Conservation (phyloP, 2,113 vertebrate genomes). For the Blennius ocellaris region DNA sequence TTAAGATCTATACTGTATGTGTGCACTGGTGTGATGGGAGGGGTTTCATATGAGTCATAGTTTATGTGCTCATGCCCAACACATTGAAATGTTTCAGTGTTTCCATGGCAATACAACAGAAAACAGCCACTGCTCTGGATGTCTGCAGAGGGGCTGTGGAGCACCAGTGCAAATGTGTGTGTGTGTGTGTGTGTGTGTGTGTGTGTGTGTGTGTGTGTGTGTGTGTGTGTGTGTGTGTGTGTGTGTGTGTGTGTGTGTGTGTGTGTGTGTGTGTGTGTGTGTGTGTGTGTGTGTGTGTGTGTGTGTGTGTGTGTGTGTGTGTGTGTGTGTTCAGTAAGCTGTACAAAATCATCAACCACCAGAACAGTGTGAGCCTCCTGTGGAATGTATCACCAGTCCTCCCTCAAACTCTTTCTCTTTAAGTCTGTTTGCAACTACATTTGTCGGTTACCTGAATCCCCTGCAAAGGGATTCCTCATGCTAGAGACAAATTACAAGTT, state of each 20-base stretch:
- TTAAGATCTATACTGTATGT: constrained; percentile 10
- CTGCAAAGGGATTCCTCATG: background rate
- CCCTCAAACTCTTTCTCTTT: constrained; percentile 6
- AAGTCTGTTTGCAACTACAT: background rate
- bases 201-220: constrained; percentile 22
- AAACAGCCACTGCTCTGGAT: constrained; percentile 68
- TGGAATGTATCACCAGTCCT: constrained; percentile 55
- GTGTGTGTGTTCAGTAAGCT: constrained; percentile 17
- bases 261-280: constrained; percentile 21
- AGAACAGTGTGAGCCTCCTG: constrained; percentile 50
- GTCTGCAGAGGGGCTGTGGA: constrained; percentile 25
- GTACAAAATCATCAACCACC: constrained; percentile 61
- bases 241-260: constrained; percentile 21
- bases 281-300: constrained; percentile 19
- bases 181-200: constrained; percentile 16
- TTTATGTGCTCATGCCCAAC: constrained; percentile 73
- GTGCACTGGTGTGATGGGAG: constrained; percentile 57
- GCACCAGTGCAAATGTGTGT: constrained; percentile 25
- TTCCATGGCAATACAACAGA: constrained; percentile 72
- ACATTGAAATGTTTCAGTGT: constrained; percentile 82
- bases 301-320: constrained; percentile 23
- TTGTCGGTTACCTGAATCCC: too few relatives aligned
- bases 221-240: constrained; percentile 20
- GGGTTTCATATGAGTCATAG: constrained; percentile 77
- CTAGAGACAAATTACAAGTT: background rate